These are phyloP conservation scores for Struthidea cinerea DNA, from an alignment of 2,113 vertebrate genomes.

Conservation along the genomic window DNA sequence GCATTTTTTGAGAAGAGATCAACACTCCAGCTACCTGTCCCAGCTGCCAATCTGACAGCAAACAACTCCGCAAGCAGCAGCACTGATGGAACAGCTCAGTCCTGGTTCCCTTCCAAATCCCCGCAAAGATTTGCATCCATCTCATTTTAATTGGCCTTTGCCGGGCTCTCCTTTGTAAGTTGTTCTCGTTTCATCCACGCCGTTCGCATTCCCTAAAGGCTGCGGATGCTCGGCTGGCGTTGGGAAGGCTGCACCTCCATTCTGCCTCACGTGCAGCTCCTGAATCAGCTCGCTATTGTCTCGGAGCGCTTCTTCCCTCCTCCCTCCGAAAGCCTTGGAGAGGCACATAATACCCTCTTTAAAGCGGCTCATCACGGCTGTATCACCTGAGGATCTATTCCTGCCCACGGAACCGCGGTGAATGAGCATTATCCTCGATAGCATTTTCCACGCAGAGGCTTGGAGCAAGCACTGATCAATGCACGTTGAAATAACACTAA, in stretches of 20 bases:
- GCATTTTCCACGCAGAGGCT: not conserved
- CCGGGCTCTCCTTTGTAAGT: not conserved
- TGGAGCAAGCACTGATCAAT: not conserved
- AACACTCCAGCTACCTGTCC: not conserved
- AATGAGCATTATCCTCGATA: not conserved
- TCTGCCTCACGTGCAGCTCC: not conserved
- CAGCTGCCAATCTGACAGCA: not conserved
- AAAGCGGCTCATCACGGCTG: not conserved
- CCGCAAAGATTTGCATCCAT: not conserved
- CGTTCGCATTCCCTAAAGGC: not conserved
- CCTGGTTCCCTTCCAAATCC: not conserved
- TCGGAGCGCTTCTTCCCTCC: not conserved
- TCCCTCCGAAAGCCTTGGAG: not conserved
- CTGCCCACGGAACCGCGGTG: not conserved
- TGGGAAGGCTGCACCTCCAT: not conserved
- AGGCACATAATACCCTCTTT: not conserved
- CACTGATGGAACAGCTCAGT: not conserved
- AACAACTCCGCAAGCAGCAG: not conserved
- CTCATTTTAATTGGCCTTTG: not conserved
- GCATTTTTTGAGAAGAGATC: not conserved
- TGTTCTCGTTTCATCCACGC: not conserved
- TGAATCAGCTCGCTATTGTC: not conserved
- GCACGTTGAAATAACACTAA: not conserved
- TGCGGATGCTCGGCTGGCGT: not conserved
- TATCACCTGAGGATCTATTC: slow-evolving; percentile 1